phyloP scores from a whole-genome alignment of 2,113 vertebrate species.

The Zosterops borbonicus region DNA sequence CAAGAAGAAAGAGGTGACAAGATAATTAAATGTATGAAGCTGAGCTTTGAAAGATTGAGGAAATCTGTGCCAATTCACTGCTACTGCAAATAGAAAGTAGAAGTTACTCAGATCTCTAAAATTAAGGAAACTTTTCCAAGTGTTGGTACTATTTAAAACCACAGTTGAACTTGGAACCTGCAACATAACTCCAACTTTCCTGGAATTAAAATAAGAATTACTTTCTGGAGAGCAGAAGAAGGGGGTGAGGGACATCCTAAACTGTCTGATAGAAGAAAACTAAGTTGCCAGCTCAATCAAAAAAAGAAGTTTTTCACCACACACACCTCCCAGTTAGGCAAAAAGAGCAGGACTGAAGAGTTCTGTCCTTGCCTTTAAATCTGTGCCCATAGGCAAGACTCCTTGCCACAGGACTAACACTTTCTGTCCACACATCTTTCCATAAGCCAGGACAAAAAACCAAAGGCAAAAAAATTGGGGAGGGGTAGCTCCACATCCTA shows the following conservation, averaged over 20 bases:
- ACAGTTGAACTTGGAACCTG: constrained; percentile 49
- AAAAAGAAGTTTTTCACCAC: neutral
- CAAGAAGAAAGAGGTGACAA: neutral
- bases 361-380: neutral
- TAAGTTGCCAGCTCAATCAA: neutral
- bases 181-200: neutral
- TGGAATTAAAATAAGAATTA: constrained; percentile 33
- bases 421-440: neutral
- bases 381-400: neutral
- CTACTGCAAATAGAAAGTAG: constrained; percentile 16
- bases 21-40: neutral
- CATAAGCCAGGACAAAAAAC: neutral
- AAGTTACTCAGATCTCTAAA: neutral
- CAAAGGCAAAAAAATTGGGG: neutral
- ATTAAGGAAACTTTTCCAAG: constrained; percentile 7
- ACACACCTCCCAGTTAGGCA: neutral
- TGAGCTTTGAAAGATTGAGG: neutral
- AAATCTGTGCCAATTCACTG: neutral
- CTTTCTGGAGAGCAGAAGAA: neutral
- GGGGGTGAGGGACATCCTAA: neutral
- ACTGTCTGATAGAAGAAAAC: neutral
- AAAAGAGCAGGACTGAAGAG: neutral
- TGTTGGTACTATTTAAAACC: constrained; percentile 42
- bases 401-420: neutral
- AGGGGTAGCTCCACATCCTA: neutral